Conservation (phyloP, 2,888 invertebrate genomes). For the Neoascia interrupta region DNA sequence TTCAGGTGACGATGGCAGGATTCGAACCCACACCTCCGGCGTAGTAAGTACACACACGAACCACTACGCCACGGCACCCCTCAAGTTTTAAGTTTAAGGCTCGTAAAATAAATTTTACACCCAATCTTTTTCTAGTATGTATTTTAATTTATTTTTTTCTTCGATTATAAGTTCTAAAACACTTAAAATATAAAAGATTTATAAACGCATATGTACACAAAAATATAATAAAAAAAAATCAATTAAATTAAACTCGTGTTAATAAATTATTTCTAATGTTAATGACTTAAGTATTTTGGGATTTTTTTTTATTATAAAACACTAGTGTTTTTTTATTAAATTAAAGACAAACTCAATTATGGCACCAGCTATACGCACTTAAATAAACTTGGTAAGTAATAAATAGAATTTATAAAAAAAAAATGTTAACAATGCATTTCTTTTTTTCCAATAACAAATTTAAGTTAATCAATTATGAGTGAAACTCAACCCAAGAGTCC, state of each 20-base stretch:
- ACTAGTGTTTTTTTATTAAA: constrained; percentile 7
- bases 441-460: constrained; percentile 40
- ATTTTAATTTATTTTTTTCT: too few relatives aligned
- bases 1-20: too few relatives aligned
- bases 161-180: too few relatives aligned
- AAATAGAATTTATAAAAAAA: constrained; percentile 42
- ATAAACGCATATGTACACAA: background rate
- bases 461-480: constrained; percentile 21
- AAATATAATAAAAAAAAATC: constrained; percentile 11
- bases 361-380: constrained; percentile 54
- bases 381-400: constrained; percentile 53
- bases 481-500: constrained; percentile 13
- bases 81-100: too few relatives aligned
- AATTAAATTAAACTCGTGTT: constrained; percentile 21
- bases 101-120: too few relatives aligned
- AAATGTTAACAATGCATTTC: constrained; percentile 55
- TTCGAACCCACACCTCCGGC: too few relatives aligned
- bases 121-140: too few relatives aligned
- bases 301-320: too few relatives aligned
- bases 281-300: constrained; percentile 66
- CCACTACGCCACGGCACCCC: too few relatives aligned
- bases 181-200: background rate
- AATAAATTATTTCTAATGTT: constrained; percentile 69
- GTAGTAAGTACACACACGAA: too few relatives aligned
- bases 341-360: constrained; percentile 43